phyloP scores from a whole-genome alignment of 2,888 invertebrate species.

The Volucella bombylans region DNA sequence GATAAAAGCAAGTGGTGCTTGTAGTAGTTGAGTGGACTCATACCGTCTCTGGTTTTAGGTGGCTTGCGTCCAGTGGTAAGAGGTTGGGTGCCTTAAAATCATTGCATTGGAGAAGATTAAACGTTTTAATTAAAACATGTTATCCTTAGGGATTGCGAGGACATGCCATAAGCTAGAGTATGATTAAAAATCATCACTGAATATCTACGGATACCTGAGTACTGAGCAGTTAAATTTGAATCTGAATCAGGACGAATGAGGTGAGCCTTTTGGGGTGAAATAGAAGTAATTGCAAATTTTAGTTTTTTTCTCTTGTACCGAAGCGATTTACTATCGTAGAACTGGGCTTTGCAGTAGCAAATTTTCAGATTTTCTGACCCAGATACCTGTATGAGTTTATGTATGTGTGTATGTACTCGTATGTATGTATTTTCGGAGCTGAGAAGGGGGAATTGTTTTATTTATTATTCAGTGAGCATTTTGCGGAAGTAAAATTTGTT shows the following conservation, averaged over 20 bases:
- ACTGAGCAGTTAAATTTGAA: background rate
- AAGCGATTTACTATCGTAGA: constrained; percentile 1
- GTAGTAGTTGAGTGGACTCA: constrained; percentile 15
- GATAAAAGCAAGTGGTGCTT: constrained; percentile 43
- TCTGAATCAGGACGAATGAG: constrained; percentile 17
- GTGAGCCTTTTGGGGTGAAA: background rate
- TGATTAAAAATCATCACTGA: constrained; percentile 61
- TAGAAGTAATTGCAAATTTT: background rate
- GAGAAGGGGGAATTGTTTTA: background rate
- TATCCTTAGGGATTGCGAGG: constrained; percentile 55
- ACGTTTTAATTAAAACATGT: constrained; percentile 71
- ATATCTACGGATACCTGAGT: constrained; percentile 16
- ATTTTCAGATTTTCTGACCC: constrained; percentile 37
- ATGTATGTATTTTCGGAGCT: too few relatives aligned
- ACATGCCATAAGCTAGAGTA: constrained; percentile 45
- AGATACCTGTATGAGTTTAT: background rate
- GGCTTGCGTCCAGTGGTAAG: too few relatives aligned
- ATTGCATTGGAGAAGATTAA: constrained; percentile 61
- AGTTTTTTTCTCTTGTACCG: background rate
- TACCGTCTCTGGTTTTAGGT: background rate
- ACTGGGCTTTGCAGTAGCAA: constrained; percentile 24
- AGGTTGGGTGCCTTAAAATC: constrained; percentile 31
- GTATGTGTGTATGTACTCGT: background rate
- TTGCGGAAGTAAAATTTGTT: too few relatives aligned
- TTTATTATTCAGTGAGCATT: constrained; percentile 1